Evolutionary conservation across 2,888 invertebrate species (phyloP).

Genomic region (Aquatica leii): DNA sequence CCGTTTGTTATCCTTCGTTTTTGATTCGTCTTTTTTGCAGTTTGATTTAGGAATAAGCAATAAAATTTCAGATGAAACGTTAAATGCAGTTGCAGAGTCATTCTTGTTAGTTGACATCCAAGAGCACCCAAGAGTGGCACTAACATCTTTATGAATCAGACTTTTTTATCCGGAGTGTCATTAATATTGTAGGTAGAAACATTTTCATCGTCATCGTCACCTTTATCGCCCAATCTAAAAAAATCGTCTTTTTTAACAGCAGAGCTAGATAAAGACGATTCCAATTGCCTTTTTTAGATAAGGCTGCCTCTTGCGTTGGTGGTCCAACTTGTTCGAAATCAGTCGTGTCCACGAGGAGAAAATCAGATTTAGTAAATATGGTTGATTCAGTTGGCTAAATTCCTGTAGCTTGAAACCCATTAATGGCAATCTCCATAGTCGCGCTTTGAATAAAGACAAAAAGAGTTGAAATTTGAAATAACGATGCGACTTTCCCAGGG

Average conservation of each 20-base stretch:
- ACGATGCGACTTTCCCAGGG: slow-evolving; percentile 4
- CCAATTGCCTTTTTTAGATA: background rate
- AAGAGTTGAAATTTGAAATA: background rate
- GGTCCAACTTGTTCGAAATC: background rate
- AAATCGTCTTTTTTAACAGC: background rate
- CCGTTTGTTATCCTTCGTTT: background rate
- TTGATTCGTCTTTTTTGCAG: too few relatives aligned
- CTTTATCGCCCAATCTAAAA: background rate
- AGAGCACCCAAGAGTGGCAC: too few relatives aligned
- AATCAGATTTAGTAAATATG: slow-evolving; percentile 6
- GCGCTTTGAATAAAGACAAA: slow-evolving; percentile 3
- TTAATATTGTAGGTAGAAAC: background rate
- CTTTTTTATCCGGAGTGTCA: background rate
- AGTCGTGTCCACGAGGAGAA: background rate
- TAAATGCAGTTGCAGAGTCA: too few relatives aligned
- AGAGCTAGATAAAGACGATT: background rate
- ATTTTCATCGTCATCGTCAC: background rate
- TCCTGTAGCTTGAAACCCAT: slow-evolving; percentile 43
- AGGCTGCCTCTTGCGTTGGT: background rate
- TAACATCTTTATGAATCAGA: too few relatives aligned
- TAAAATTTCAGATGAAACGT: too few relatives aligned
- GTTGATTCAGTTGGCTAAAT: background rate
- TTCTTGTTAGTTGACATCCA: too few relatives aligned
- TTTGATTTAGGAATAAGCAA: too few relatives aligned
- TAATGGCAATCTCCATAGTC: slow-evolving; percentile 26